A percentile compares a stretch with the other conserved stretches of the same genome.
Evolutionary conservation across 2,797 vertebrate genomes (phyloP).

Genomic region (Pteronotus mesoamericanus): DNA sequence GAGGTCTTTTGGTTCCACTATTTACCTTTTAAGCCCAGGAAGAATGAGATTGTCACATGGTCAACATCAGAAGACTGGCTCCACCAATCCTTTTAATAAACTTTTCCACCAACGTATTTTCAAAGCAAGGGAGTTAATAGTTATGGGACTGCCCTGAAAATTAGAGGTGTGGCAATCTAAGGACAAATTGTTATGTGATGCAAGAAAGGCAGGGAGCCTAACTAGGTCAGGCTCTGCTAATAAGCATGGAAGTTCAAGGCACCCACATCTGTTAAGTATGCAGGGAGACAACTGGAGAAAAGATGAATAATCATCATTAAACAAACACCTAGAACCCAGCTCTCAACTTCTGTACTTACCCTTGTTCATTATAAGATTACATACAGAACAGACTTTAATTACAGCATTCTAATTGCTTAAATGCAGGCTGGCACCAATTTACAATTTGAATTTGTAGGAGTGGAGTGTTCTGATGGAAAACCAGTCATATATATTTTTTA

Average conservation of each 20-base stretch:
- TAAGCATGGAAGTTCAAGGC: not conserved
- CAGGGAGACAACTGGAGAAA: conserved; percentile 15
- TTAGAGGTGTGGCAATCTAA: conserved; percentile 33
- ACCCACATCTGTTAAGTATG: conserved; percentile 47
- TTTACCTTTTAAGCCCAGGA: not conserved
- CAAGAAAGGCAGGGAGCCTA: not conserved
- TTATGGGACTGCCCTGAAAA: conserved; percentile 25
- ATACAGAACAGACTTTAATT: conserved; percentile 56
- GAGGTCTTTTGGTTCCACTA: not conserved
- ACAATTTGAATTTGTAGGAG: conserved; percentile 46
- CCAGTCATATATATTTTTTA: not conserved
- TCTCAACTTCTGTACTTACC: not conserved
- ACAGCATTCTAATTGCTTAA: conserved; percentile 54
- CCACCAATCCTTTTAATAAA: not conserved
- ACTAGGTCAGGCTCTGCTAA: conserved; percentile 70
- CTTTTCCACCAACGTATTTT: not conserved
- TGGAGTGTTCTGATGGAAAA: conserved; percentile 40
- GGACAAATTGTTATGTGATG: conserved; percentile 38
- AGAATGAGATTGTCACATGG: not conserved
- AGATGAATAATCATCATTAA: conserved; percentile 31
- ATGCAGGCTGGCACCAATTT: conserved; percentile 13
- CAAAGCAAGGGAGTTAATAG: conserved; percentile 39
- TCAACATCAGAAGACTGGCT: not conserved
- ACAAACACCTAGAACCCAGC: not conserved
- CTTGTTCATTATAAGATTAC: conserved; percentile 17